A percentile compares a stretch with the other conserved stretches of the same genome.
phyloP scores from a whole-genome alignment of 2,888 invertebrate genomes.

The Smittia sp. region DNA sequence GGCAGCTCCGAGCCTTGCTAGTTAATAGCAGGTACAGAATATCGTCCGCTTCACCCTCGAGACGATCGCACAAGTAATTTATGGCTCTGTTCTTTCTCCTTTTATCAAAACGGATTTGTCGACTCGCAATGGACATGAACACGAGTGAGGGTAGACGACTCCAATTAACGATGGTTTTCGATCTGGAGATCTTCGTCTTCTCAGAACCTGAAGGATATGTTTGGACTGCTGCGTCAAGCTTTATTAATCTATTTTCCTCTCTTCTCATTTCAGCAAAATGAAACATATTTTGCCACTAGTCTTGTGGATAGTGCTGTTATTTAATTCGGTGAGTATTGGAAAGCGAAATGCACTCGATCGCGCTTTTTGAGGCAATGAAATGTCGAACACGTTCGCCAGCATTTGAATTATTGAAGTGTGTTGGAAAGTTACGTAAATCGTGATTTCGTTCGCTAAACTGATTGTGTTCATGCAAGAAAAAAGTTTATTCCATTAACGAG shows the following conservation, averaged over 20 bases:
- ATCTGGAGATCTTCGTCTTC: background rate
- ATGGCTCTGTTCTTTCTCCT: background rate
- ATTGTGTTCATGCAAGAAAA: background rate
- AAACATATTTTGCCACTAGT: slow-evolving; percentile 89
- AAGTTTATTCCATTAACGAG: too few relatives aligned
- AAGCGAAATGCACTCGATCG: slow-evolving; percentile 34
- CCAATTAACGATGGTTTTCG: background rate
- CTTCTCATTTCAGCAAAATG: slow-evolving; percentile 79
- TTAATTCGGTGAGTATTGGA: slow-evolving; percentile 70
- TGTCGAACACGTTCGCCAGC: too few relatives aligned
- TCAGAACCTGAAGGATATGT: too few relatives aligned
- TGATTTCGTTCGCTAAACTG: background rate
- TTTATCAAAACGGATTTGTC: slow-evolving; percentile 1
- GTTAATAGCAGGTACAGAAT: background rate
- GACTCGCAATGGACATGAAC: background rate
- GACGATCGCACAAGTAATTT: background rate
- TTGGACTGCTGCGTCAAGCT: too few relatives aligned
- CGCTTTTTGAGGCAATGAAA: background rate
- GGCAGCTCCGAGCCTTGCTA: background rate
- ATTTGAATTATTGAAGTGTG: background rate
- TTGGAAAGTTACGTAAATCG: background rate
- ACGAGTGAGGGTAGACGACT: background rate
- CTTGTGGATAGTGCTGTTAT: slow-evolving; percentile 83
- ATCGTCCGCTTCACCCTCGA: background rate
- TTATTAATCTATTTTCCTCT: background rate